Percentiles rank a stretch among this genome's conserved stretches.
Evolutionary conservation across 2,797 vertebrate species (phyloP).

Genomic region (Chaetodon trifasciatus): DNA sequence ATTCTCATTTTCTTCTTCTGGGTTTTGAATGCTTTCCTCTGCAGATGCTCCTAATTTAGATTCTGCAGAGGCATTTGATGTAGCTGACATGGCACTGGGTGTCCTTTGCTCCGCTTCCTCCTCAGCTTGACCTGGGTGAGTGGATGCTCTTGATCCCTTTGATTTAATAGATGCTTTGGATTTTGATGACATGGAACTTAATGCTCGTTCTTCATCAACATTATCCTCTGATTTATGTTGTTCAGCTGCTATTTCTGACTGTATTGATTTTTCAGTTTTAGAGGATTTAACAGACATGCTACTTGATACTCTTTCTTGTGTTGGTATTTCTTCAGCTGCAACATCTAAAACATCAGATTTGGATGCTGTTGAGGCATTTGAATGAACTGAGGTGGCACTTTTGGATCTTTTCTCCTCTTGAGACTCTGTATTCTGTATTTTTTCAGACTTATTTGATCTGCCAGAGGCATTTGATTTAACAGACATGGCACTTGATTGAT

Average conservation of each 20-base stretch:
- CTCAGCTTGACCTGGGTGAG: slow-evolving; percentile 21
- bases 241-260: slow-evolving; percentile 55
- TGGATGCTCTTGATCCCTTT: slow-evolving; percentile 49
- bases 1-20: slow-evolving; percentile 37
- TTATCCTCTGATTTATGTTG: slow-evolving; percentile 42
- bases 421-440: slow-evolving; percentile 41
- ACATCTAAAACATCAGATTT: slow-evolving; percentile 46
- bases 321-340: slow-evolving; percentile 42
- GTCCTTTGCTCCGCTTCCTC: slow-evolving; percentile 50
- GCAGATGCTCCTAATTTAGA: slow-evolving; percentile 52
- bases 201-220: slow-evolving; percentile 51
- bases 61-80: slow-evolving; percentile 55
- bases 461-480: slow-evolving; percentile 72
- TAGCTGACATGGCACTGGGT: slow-evolving; percentile 53
- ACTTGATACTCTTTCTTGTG: slow-evolving; percentile 57
- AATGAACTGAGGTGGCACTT: slow-evolving; percentile 79
- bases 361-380: slow-evolving; percentile 69
- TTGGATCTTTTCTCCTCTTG: slow-evolving; percentile 57
- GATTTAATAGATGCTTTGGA: slow-evolving; percentile 66
- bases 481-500: slow-evolving; percentile 80
- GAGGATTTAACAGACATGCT: slow-evolving; percentile 64
- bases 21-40: slow-evolving; percentile 41
- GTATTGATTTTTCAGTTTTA: slow-evolving; percentile 57
- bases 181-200: slow-evolving; percentile 65
- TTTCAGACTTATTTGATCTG: slow-evolving; percentile 59